Base-by-base conservation (phyloP, 37 sponge, comb jelly and placozoan genomes). In the Beroe ovata region DNA sequence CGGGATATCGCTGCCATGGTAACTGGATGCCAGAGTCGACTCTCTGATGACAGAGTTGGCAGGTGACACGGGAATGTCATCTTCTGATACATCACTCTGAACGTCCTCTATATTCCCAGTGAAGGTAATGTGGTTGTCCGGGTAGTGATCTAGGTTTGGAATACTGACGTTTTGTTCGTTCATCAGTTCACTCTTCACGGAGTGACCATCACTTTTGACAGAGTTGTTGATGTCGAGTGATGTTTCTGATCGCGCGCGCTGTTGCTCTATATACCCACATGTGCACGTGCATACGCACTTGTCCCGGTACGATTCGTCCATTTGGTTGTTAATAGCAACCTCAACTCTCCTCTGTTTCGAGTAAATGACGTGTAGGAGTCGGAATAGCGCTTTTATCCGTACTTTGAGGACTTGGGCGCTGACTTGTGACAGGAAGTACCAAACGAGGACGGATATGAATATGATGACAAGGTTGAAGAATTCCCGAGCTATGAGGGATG, bases 361-460 rank as follows among this genome's bases (percentile, higher is more conserved):
- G 69, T 66, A 66, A 3, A 26, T 61, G 14, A 29, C 30, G 34
- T 66, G 2, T 14, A 30, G 25, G 18, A 34, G 29, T 4, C 30
- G 25, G 30, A 66, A 66, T 29, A 66, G 36, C 35, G 69, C 29
- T 35, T 77, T 77, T 0, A 77, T 30, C 4, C 28, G 84, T 0
- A 77, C 84, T 42, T 77, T 77, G 42, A 77, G 84, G 84, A 77
- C 84, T 23, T 77, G 84, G 38, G 84, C 84, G 84, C 28, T 40
- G 47, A 77, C 84, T 77, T 77, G 84, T 42, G 84, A 77, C 22
- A 77, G 84, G 28, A 77, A 77, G 84, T 77, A 77, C 84, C 84
- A 77, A 36, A 77, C 54, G 11, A 77, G 84, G 47, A 77, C 84
- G 8, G 84, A 77, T 1, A 77, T 40, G 28, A 77, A 41, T 14